phyloP scores from a whole-genome alignment of 2,797 vertebrate species.

The Rachycentron canadum region DNA sequence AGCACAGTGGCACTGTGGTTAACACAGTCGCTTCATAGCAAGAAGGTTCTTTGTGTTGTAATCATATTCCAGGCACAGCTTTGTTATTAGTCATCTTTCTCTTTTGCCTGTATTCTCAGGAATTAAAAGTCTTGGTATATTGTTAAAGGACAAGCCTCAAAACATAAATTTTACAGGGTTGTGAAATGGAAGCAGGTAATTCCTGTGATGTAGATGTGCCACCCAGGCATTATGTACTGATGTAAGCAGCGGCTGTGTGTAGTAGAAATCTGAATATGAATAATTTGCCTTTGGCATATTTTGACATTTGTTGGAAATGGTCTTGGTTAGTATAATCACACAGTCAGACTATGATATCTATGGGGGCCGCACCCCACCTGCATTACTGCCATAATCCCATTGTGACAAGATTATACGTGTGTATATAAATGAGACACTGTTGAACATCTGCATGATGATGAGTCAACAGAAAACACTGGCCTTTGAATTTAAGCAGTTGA shows the following conservation, averaged over 20 bases:
- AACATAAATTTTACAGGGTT: background rate
- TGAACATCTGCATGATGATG: conserved; percentile 1
- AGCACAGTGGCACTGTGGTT: too few species aligned
- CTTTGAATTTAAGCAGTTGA: background rate
- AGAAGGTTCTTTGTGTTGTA: too few species aligned
- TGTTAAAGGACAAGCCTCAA: background rate
- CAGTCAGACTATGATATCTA: conserved; percentile 17
- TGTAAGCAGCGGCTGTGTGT: background rate
- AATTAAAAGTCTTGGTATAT: conserved; percentile 7
- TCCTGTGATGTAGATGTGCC: conserved; percentile 24
- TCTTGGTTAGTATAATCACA: conserved; percentile 4
- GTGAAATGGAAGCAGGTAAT: conserved; percentile 9
- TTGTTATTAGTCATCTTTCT: conserved; percentile 7
- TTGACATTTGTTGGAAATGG: background rate
- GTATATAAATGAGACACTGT: conserved; percentile 1
- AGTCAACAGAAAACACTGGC: background rate
- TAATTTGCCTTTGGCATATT: conserved; percentile 5
- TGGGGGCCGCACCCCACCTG: background rate
- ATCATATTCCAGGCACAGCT: too few species aligned
- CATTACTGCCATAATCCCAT: background rate
- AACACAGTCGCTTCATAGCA: too few species aligned
- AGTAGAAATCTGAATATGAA: conserved; percentile 34
- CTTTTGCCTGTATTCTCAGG: background rate
- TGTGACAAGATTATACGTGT: conserved; percentile 16
- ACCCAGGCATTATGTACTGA: background rate